Evolutionary conservation across 2,113 vertebrate genomes (phyloP).

Genomic region (Halcyon malimbica): DNA sequence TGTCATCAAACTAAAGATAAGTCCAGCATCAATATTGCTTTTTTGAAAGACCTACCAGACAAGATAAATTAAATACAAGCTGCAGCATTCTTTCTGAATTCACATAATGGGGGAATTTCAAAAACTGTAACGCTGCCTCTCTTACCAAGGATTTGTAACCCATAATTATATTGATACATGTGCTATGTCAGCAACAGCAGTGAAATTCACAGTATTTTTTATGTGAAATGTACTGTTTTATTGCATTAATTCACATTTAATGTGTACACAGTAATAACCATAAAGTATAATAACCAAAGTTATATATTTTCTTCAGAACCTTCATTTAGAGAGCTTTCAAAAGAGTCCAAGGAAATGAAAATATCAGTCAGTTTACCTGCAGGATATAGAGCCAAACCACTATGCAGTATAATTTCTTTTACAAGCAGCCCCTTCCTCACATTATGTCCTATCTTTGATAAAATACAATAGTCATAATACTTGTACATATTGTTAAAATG

Average conservation of each 20-base stretch:
- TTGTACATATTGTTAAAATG: conserved; percentile 55
- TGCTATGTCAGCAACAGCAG: conserved; percentile 75
- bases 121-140: conserved; percentile 48
- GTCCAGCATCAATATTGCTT: conserved; percentile 36
- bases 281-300: conserved; percentile 80
- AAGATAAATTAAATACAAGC: conserved; percentile 47
- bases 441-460: conserved; percentile 59
- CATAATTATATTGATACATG: conserved; percentile 82
- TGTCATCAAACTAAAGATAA: conserved; percentile 53
- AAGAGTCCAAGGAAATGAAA: conserved; percentile 78
- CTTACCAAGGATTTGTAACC: conserved; percentile 75
- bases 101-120: conserved; percentile 64
- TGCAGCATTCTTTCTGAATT: conserved; percentile 60
- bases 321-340: conserved; percentile 80
- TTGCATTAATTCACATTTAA: conserved; percentile 86
- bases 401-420: conserved; percentile 65
- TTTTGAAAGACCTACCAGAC: conserved; percentile 44
- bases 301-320: conserved; percentile 81
- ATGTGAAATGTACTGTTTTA: conserved; percentile 83
- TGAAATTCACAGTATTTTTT: conserved; percentile 81
- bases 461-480: conserved; percentile 72
- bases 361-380: conserved; percentile 80
- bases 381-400: conserved; percentile 69
- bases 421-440: conserved; percentile 58
- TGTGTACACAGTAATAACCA: conserved; percentile 83